Evolutionary conservation across 2,888 invertebrate genomes (phyloP).

Genomic region (Eulithis testata): DNA sequence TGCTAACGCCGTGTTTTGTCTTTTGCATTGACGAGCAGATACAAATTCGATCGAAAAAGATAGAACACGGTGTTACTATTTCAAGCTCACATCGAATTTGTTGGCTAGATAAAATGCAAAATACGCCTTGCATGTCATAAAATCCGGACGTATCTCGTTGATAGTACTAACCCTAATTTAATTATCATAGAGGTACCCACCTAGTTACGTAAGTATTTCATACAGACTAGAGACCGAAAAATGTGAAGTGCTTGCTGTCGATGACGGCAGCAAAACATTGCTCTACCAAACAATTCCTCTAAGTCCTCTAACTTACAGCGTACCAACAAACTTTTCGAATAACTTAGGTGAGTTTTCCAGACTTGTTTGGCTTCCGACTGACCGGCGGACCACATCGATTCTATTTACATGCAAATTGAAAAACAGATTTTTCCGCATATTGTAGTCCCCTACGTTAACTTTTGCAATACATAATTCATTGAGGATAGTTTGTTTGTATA

Average conservation of each 20-base stretch:
- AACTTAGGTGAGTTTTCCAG: constrained; percentile 53
- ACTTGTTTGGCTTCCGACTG: constrained; percentile 40
- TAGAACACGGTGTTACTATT: too few species aligned
- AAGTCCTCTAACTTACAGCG: constrained; percentile 40
- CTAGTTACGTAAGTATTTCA: too few species aligned
- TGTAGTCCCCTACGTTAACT: constrained; percentile 54
- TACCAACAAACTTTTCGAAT: constrained; percentile 63
- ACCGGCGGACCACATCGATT: constrained; percentile 57
- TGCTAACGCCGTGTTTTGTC: too few species aligned
- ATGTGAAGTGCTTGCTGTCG: background rate
- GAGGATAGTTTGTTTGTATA: constrained; percentile 51
- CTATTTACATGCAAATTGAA: constrained; percentile 73
- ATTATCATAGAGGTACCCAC: too few species aligned
- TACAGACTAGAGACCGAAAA: background rate
- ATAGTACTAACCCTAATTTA: too few species aligned
- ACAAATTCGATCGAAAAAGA: too few species aligned
- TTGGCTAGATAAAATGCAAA: too few species aligned
- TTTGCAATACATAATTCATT: constrained; percentile 61
- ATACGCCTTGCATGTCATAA: too few species aligned
- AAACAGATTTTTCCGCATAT: constrained; percentile 55
- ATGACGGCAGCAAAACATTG: background rate
- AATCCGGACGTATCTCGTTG: too few species aligned
- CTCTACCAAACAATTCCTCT: constrained; percentile 4
- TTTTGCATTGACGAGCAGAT: too few species aligned
- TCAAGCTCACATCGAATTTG: too few species aligned